Evolutionary conservation across 1,140 invertebrate genomes (phyloP), one percentile per base, ranked within the genome.

Genomic region (Onthophagus taurus): DNA sequence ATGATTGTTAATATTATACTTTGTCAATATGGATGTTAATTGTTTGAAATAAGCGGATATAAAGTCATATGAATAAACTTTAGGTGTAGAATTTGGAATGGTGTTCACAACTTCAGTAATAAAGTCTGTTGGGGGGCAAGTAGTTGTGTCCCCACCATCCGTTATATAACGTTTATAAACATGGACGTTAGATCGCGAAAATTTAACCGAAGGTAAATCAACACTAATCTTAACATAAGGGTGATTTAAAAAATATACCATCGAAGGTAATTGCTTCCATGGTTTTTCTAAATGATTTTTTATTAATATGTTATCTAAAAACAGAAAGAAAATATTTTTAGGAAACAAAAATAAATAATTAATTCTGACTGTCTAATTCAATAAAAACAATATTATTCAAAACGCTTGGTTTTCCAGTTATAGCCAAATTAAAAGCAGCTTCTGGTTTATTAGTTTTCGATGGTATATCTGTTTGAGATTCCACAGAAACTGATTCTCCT

Each of bases 351-450:
- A 20, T 17, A 26, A 7, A 41, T 23, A 30, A 29, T 6, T 26
- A 6, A 6, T 7, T 16, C 38, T 4, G 14, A 41, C 38, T 19
- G 23, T 41, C 38, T 24, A 41, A 26, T 41, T 41, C 38, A 29
- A 41, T 41, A 18, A 41, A 41, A 20, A 41, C 38, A 20, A 41
- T 41, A 41, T 41, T 41, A 29, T 41, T 41, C 19, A 41, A 29
- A 4, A 41, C 38, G 9, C 29, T 41, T 2, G 38, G 38, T 26
- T 41, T 21, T 17, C 38, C 38, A 14, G 38, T 26, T 12, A 41
- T 41, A 11, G 29, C 38, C 14, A 41, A 41, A 41, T 41, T 41
- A 17, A 26, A 41, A 2, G 38, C 21, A 17, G 38, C 38, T 9
- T 41, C 38, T 4, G 38, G 38, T 17, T 41, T 41, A 16, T 41